Evolutionary conservation across 2,113 vertebrate genomes (phyloP).

Genomic region (Clarias gariepinus): DNA sequence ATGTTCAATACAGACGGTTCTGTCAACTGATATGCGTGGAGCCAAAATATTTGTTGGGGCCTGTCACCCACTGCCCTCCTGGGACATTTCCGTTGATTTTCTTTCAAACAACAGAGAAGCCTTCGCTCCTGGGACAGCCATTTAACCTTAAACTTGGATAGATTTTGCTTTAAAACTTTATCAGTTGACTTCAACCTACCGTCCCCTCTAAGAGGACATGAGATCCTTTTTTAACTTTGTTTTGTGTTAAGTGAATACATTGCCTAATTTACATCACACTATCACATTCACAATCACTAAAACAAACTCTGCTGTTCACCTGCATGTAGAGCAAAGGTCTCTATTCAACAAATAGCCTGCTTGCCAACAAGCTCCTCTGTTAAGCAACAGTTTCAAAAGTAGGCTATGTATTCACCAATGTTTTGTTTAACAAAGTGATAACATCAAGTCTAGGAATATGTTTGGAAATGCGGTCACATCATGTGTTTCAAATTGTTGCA

Average conservation of each 20-base stretch:
- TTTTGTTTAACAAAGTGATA: neutral
- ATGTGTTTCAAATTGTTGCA: neutral
- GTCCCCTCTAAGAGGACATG: neutral
- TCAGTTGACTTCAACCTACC: neutral
- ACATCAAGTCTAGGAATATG: neutral
- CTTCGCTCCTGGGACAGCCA: conserved; percentile 56
- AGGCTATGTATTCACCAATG: neutral
- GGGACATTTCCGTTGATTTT: conserved; percentile 39
- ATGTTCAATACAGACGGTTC: neutral
- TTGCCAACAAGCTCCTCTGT: neutral
- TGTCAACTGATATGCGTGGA: neutral
- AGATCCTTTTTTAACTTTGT: neutral
- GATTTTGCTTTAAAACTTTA: conserved; percentile 19
- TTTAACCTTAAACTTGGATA: conserved; percentile 54
- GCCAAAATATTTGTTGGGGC: neutral
- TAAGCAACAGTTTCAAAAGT: neutral
- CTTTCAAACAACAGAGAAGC: conserved; percentile 51
- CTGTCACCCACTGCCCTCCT: neutral
- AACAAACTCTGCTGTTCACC: neutral
- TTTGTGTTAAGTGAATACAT: neutral
- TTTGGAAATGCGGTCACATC: neutral
- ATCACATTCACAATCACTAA: neutral
- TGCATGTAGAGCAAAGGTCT: conserved; percentile 4
- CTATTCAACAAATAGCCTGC: neutral
- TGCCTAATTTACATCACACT: neutral